Evolutionary conservation across 2,113 vertebrate genomes (phyloP), one percentile per base, ranked within the genome.

Genomic region (Oophaga pumilio): DNA sequence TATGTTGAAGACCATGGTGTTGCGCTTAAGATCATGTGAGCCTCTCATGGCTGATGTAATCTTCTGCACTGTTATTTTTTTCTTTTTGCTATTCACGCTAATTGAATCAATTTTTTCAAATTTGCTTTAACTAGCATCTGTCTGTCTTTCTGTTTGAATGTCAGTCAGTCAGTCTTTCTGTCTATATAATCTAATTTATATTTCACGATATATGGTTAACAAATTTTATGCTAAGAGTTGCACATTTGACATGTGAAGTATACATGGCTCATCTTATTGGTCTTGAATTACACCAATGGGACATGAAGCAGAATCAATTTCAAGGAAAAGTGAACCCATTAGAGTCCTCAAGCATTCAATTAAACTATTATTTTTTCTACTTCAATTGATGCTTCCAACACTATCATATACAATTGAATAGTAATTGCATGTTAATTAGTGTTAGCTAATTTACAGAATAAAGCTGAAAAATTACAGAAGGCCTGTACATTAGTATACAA

Each of bases 301-400:
- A 89, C 80, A 90, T 18, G 74, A 92, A 92, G 87, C 79, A 53
- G 49, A 91, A 93, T 94, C 91, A 86, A 91, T 95, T 94, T 91
- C 79, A 76, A 88, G 86, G 87, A 76, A 92, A 92, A 91, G 90
- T 68, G 91, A 91, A 92, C 59, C 92, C 93, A 94, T 93, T 93
- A 93, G 90, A 89, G 11, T 92, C 56, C 89, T 93, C 64, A 43
- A 91, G 89, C 91, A 91, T 94, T 93, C 94, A 90, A 90, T 92
- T 93, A 93, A 89, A 69, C 93, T 91, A 91, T 94, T 94, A 93
- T 91, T 94, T 94, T 93, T 92, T 93, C 93, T 92, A 76, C 91
- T 91, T 93, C 94, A 93, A 92, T 93, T 94, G 92, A 92, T 91
- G 89, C 82, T 90, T 74, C 90, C 93, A 94, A 92, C 92, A 93